Evolutionary conservation across 2,888 invertebrate genomes (phyloP).

Genomic region (Geophilus truncorum): DNA sequence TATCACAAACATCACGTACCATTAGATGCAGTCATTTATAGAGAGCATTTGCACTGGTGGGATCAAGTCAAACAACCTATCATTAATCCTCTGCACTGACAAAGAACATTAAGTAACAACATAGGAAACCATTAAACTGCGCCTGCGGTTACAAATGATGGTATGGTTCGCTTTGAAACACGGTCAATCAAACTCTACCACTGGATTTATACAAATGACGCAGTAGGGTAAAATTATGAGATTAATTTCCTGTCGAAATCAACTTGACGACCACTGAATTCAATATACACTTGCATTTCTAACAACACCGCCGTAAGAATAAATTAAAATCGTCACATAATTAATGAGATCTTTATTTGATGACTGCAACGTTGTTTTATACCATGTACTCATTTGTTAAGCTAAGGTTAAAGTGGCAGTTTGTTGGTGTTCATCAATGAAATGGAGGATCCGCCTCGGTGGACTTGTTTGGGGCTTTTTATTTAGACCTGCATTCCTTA

Average conservation of each 20-base stretch:
- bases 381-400: no score
- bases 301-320: no score
- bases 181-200: not conserved
- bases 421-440: no score
- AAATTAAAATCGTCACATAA: no score
- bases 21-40: constrained; percentile 22
- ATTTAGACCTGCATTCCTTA: no score
- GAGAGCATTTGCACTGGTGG: not conserved
- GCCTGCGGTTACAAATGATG: constrained; percentile 17
- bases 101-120: constrained; percentile 2
- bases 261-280: not conserved
- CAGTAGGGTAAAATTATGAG: not conserved
- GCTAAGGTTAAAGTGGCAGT: no score
- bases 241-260: not conserved
- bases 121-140: constrained; percentile 17
- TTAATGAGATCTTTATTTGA: no score
- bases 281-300: no score
- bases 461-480: no score
- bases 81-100: constrained; percentile 11
- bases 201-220: not conserved
- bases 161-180: not conserved
- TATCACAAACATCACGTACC: constrained; percentile 13
- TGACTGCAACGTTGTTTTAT: no score
- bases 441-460: no score
- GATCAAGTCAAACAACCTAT: constrained; percentile 23